These are phyloP conservation scores for Zhuqinia jingwanae DNA, from an alignment of 2,888 invertebrate species.

Conservation along the genomic window DNA sequence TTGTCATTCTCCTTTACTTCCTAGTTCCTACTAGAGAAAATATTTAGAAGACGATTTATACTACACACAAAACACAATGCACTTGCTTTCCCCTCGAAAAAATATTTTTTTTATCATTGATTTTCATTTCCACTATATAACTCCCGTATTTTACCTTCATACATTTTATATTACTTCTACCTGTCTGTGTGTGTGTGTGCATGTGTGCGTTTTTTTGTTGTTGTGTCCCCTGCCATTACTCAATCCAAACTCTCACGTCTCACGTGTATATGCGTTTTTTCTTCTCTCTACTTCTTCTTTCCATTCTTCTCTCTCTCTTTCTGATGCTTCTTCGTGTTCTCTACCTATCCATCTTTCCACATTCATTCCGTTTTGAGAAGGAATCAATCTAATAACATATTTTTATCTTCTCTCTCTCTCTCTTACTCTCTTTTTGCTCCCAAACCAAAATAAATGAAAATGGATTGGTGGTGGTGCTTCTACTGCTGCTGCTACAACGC, in stretches of 20 bases:
- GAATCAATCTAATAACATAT: constrained; percentile 58
- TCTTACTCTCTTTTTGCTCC: background rate
- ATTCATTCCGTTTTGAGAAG: background rate
- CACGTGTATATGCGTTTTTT: background rate
- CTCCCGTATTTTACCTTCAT: background rate
- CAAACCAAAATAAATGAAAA: no score
- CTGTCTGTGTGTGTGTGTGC: constrained; percentile 25
- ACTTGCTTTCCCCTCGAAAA: background rate
- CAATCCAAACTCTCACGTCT: background rate
- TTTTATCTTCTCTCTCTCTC: background rate
- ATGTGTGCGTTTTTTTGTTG: background rate
- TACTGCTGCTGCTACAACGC: no score
- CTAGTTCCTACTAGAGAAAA: background rate
- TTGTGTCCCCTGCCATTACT: constrained; percentile 38
- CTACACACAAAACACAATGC: background rate
- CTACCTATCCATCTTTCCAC: constrained; percentile 56
- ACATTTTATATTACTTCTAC: constrained; percentile 56
- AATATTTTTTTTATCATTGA: background rate
- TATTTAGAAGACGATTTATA: background rate
- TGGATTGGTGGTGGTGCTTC: background rate
- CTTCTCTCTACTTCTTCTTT: no score
- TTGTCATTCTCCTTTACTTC: constrained; percentile 40
- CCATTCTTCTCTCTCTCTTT: no score
- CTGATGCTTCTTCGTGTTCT: constrained; percentile 46
- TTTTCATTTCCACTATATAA: constrained; percentile 23